Evolutionary conservation across 1,140 invertebrate species (phyloP), one percentile per base, ranked within the genome.

Genomic region (Arctopsyche grandis): DNA sequence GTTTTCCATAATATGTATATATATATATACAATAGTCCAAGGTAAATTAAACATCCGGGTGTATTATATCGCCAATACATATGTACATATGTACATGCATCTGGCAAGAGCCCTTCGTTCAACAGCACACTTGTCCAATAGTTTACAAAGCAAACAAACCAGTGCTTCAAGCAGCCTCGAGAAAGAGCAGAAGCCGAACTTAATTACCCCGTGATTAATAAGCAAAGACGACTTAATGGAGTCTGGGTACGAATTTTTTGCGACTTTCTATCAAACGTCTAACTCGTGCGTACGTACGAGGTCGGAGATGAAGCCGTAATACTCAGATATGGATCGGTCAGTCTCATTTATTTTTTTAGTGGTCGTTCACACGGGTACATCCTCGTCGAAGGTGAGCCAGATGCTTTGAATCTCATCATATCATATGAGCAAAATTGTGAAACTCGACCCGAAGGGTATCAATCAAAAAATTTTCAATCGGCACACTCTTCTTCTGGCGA

Each of bases 11-110:
- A 1, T 38, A 1, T 1, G 7, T 38, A 7, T 38, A 38, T 7
- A 38, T 38, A 38, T 7, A 58, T 58, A 66, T 12, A 21, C 10
- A 9, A 38, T 56, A 21, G n/a, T 52, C 38, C 70, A 74, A 74
- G 70, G 70, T 56, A 52, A 74, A 43, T 10, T 4, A 24, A 52
- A 43, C 44, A 74, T 74, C 70, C 70, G 70, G 70, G 70, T 74
- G 19, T 38, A 21, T 1, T 1, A 12, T 14, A 12, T 52, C 44
- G 44, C 5, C 44, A 22, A n/a, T n/a, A n/a, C n/a, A n/a, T 38
- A 38, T 38, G 29, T 38, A 38, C 7, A 38, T 38, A n/a, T 38
- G 29, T 38, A 1, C 1, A 26, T 0, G 44, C 46, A 74, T 44
- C 70, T 74, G 70, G 48, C 46, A 44, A 21, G 14, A 22, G 46